These are phyloP conservation scores for Danio tinwini DNA, from an alignment of 2,797 vertebrate species.

Conservation along the genomic window DNA sequence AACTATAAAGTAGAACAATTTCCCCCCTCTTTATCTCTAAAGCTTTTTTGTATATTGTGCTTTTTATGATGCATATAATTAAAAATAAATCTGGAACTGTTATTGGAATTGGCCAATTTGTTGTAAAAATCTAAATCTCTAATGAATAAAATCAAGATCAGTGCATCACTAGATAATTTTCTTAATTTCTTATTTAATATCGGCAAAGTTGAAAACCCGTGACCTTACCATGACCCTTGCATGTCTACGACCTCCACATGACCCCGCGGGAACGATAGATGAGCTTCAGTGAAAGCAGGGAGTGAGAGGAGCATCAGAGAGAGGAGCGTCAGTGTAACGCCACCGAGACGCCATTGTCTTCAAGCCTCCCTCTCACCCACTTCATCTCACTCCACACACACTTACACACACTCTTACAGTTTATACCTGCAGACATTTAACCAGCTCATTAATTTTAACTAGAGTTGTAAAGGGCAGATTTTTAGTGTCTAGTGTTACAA, in stretches of 20 bases:
- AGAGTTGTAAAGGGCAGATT: constrained; percentile 47
- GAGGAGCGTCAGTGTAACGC: constrained; percentile 19
- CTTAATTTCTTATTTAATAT: too few species aligned
- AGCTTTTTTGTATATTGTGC: too few species aligned
- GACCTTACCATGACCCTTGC: constrained; percentile 57
- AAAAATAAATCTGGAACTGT: too few species aligned
- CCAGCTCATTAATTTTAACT: constrained; percentile 48
- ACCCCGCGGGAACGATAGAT: constrained; percentile 57
- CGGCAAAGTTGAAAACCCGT: not conserved
- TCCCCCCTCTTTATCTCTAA: too few species aligned
- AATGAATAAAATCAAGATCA: too few species aligned
- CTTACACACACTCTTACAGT: constrained; percentile 50
- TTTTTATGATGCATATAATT: too few species aligned
- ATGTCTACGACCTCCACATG: constrained; percentile 50
- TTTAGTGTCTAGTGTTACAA: constrained; percentile 47
- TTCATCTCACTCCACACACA: constrained; percentile 56
- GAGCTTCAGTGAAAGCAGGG: constrained; percentile 58
- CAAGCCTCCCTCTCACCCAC: constrained; percentile 54
- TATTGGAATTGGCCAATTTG: too few species aligned
- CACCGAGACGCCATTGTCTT: constrained; percentile 57
- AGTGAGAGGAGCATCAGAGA: constrained; percentile 40
- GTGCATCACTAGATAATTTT: too few species aligned
- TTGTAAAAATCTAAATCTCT: too few species aligned
- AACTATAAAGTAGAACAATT: too few species aligned
- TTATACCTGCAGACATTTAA: constrained; percentile 48